These are phyloP conservation scores for Toxostoma redivivum DNA, from an alignment of 2,113 vertebrate species.

Conservation along the genomic window DNA sequence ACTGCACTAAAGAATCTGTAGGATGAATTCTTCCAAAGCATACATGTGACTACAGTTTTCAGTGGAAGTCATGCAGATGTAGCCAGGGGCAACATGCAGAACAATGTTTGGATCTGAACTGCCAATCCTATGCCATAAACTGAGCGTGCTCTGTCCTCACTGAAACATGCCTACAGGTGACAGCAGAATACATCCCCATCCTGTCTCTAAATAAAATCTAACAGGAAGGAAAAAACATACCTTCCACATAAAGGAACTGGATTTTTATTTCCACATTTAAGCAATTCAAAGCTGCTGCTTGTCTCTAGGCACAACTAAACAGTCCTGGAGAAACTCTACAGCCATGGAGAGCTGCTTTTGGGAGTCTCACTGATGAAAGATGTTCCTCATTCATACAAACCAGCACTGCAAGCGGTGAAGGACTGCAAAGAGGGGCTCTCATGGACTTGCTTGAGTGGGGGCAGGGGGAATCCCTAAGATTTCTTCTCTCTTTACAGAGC, in stretches of 20 bases:
- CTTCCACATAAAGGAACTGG: background rate
- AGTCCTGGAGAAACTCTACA: background rate
- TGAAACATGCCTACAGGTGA: background rate
- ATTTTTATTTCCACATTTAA: background rate
- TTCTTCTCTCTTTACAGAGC: background rate
- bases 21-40: background rate
- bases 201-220: background rate
- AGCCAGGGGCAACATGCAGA: background rate
- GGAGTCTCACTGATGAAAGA: background rate
- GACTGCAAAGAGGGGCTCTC: background rate
- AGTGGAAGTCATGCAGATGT: background rate
- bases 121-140: background rate
- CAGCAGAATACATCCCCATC: background rate
- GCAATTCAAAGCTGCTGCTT: background rate
- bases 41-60: background rate
- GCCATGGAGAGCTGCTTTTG: background rate
- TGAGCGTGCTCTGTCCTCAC: background rate
- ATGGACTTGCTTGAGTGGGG: rapidly evolving
- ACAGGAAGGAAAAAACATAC: background rate
- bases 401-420: background rate
- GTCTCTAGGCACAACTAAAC: background rate
- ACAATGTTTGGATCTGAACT: background rate
- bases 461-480: background rate
- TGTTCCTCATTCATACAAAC: background rate
- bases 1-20: background rate